Evolutionary conservation across 2,888 invertebrate species (phyloP).

Genomic region (Myopa tessellatipennis): DNA sequence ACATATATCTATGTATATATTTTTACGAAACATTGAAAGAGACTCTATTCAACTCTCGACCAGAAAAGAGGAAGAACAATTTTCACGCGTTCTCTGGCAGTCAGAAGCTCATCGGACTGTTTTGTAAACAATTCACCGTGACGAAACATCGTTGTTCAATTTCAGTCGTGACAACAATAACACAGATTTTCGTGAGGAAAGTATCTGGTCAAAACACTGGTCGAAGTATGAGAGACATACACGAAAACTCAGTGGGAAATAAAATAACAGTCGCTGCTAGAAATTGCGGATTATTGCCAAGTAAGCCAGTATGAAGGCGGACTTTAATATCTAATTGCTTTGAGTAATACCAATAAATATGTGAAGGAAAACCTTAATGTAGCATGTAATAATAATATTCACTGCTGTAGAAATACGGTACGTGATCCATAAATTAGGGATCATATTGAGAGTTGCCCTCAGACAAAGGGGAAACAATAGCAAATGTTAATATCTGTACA

Average conservation of each 20-base stretch:
- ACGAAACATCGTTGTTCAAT: neutral
- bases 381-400: too few species aligned
- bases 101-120: constrained; percentile 12
- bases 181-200: neutral
- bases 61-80: neutral
- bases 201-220: neutral
- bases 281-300: neutral
- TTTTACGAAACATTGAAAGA: neutral
- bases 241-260: neutral
- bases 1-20: neutral
- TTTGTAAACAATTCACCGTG: constrained; percentile 22
- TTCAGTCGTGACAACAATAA: neutral
- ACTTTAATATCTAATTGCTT: too few species aligned
- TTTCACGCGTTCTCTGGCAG: neutral
- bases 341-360: too few species aligned
- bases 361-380: too few species aligned
- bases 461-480: too few species aligned
- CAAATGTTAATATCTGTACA: too few species aligned
- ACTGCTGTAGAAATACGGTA: too few species aligned
- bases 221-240: neutral
- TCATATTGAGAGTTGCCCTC: too few species aligned
- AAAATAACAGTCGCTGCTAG: too few species aligned
- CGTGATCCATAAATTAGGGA: too few species aligned
- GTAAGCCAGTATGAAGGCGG: too few species aligned
- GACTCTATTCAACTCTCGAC: constrained; percentile 1